Evolutionary conservation across 2,888 invertebrate species (phyloP).

Genomic region (Philopedon plagiatum): DNA sequence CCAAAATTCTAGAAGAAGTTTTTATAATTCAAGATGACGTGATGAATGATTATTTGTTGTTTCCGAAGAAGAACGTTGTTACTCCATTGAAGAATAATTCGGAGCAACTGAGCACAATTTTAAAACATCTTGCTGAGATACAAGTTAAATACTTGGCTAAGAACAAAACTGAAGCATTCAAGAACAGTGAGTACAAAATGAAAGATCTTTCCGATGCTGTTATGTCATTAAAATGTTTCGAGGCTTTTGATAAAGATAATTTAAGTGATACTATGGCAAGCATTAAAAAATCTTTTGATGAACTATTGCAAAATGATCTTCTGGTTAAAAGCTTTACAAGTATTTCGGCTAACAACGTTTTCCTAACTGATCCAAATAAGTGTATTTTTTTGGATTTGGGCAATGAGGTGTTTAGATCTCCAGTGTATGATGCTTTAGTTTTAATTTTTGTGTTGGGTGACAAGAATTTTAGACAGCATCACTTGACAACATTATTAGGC

Average conservation of each 20-base stretch:
- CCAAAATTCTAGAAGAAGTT: no score
- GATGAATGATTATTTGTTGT: no score
- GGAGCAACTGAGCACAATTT: no score
- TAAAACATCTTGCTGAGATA: no score
- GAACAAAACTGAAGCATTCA: no score
- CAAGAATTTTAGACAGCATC: conserved; percentile 22
- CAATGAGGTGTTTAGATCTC: neutral
- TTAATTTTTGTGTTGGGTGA: conserved; percentile 31
- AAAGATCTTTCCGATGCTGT: neutral
- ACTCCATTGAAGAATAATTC: no score
- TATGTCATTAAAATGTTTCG: neutral
- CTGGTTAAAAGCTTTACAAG: neutral
- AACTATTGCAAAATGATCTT: neutral
- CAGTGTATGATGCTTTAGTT: conserved; percentile 34
- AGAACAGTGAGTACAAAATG: neutral
- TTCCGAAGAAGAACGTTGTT: no score
- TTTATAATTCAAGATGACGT: no score
- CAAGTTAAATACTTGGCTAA: no score
- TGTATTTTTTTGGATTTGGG: neutral
- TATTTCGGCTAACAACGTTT: neutral
- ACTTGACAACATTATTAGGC: conserved; percentile 30
- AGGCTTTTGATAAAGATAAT: neutral
- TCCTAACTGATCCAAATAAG: neutral
- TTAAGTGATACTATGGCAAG: neutral
- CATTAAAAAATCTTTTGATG: neutral